Base-by-base conservation (phyloP, 2,888 invertebrate genomes). In the Thecophora atra region DNA sequence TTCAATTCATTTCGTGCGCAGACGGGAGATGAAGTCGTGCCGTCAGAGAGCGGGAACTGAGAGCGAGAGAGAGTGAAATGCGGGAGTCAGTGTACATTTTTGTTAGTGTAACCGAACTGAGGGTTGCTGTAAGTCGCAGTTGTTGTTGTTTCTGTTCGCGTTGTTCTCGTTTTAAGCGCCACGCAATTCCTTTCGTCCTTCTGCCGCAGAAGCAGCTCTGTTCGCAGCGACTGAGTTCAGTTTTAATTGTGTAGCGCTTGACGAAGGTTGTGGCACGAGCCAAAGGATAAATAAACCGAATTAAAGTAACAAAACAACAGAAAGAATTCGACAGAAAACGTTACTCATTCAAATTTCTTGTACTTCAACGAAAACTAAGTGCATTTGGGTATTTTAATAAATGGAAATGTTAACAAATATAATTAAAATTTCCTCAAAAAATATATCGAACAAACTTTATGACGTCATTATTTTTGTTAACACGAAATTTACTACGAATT, bases 31-130 rank as follows among this genome's bases (percentile, higher is more conserved):
- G 67, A 30, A 30, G 37, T 28, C 3, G 15, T 24, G 17, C 51
- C 56, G 13, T n/a, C 28, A 54, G 21, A 21, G 8, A 6, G 7
- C 5, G 11, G 54, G 21, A 21, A 21, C 19, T 3, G 21, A 54
- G 54, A 54, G 54, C 11, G 54, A 54, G 54, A 69, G 63, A 24
- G 11, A 56, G 24, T 47, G 60, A 44, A 54, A 58, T 11, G 7
- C 37, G 11, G 54, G 19, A 21, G 19, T 19, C 24, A 21, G 58
- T 72, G 75, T 68, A 72, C 13, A 44, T 58, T 69, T 69, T 69
- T 54, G 17, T 64, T 42, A 64, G 44, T 71, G 52, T 73, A 66
- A 67, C 66, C 24, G 70, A 60, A 68, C 60, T 3, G 42, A 47
- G 30, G 28, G 42, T 44, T 21, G 37, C 37, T 42, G 17, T 11